These are phyloP conservation scores for Carassius carassius DNA, from an alignment of 2,113 vertebrate species.

Conservation along the genomic window DNA sequence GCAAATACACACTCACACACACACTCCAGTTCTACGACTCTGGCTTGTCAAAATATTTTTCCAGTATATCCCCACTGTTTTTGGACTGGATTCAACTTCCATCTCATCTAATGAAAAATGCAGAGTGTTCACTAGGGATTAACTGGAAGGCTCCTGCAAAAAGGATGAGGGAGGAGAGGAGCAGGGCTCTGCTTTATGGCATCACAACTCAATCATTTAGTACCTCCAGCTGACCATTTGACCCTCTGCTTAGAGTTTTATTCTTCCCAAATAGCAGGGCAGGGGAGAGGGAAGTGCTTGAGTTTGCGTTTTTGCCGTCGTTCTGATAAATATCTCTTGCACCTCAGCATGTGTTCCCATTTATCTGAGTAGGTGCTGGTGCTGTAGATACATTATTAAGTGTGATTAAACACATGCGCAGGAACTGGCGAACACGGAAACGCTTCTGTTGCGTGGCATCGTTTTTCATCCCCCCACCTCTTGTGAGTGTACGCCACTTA, in stretches of 20 bases:
- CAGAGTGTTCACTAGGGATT: slow-evolving; percentile 52
- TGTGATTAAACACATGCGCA: slow-evolving; percentile 63
- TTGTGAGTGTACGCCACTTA: slow-evolving; percentile 3
- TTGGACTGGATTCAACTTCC: slow-evolving; percentile 63
- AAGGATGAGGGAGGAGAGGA: slow-evolving; percentile 37
- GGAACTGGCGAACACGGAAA: slow-evolving; percentile 56
- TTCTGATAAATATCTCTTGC: slow-evolving; percentile 62
- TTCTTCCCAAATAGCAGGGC: slow-evolving; percentile 48
- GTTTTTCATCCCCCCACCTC: slow-evolving; percentile 54
- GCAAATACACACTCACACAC: not conserved
- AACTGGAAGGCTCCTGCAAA: slow-evolving; percentile 45
- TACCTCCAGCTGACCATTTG: slow-evolving; percentile 59
- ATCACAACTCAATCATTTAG: slow-evolving; percentile 59
- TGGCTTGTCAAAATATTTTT: slow-evolving; percentile 71
- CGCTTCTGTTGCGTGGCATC: slow-evolving; percentile 52
- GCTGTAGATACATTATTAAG: slow-evolving; percentile 64
- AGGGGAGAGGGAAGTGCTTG: slow-evolving; percentile 53
- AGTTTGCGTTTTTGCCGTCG: slow-evolving; percentile 52
- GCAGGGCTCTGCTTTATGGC: slow-evolving; percentile 44
- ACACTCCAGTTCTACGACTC: slow-evolving; percentile 51
- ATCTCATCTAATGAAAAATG: slow-evolving; percentile 69
- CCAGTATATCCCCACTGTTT: slow-evolving; percentile 61
- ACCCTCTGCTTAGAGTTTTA: slow-evolving; percentile 53
- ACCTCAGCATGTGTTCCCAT: slow-evolving; percentile 63
- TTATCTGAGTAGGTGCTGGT: slow-evolving; percentile 53